These are phyloP conservation scores for Tinamus guttatus DNA, from an alignment of 2,113 vertebrate genomes.

Conservation along the genomic window DNA sequence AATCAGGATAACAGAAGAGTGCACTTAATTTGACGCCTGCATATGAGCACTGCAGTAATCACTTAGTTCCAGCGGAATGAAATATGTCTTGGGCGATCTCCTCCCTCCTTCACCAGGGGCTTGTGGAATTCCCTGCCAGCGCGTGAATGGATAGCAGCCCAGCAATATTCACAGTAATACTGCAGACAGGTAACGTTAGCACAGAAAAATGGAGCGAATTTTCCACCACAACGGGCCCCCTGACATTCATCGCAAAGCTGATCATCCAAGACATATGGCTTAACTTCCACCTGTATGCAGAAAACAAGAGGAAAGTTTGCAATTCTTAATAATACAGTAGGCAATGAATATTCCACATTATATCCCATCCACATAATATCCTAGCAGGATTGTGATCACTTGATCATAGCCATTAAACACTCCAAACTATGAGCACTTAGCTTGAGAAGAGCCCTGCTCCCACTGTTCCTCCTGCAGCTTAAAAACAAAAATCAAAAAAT, in stretches of 20 bases:
- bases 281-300: constrained; percentile 95
- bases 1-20: constrained; percentile 94
- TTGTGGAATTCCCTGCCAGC: constrained; percentile 99
- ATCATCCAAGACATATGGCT: constrained; percentile 99
- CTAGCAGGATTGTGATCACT: not conserved
- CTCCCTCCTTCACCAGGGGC: constrained; percentile 99
- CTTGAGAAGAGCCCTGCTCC: not conserved
- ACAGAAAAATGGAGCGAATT: constrained; percentile 99
- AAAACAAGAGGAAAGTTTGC: constrained; percentile 18
- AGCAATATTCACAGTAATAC: constrained; percentile 99
- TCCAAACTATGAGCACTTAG: not conserved
- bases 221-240: constrained; percentile 97
- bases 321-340: not conserved
- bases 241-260: constrained; percentile 99
- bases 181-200: constrained; percentile 99
- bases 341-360: not conserved
- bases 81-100: constrained; percentile 98
- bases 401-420: not conserved
- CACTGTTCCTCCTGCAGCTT: not conserved
- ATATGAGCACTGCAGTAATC: constrained; percentile 78
- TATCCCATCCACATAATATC: not conserved
- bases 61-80: constrained; percentile 99
- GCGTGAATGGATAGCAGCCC: constrained; percentile 98
- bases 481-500: not conserved
- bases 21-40: constrained; percentile 92